Evolutionary conservation across 2,113 vertebrate species (phyloP), one percentile per base, ranked within the genome.

Genomic region (Holacanthus passer): DNA sequence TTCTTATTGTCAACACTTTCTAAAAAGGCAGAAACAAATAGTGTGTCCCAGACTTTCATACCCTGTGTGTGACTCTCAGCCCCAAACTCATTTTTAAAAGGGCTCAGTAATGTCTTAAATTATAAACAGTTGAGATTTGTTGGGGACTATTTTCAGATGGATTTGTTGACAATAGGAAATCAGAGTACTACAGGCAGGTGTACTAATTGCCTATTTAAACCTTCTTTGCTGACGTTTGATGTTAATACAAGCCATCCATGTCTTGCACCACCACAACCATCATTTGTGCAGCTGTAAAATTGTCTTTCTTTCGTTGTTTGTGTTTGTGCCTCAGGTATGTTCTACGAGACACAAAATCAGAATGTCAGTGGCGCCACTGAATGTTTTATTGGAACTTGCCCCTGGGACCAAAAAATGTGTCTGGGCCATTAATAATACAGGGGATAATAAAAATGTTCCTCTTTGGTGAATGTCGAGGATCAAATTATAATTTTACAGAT

Each of bases 351-450:
- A 45, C 11, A 14, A 24, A 52, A 10, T 53, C 27, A 17, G 55
- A 59, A 47, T 29, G 32, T 67, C 16, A 20, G 56, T 35, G 9
- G 4, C 20, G 56, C 56, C 1, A 50, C 7, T 56, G 47, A 20
- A 65, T 58, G 59, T 45, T 65, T 72, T 71, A 58, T 58, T 58
- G 2, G 4, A 29, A 3, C 19, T 56, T 80, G 19, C 37, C 31
- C 17, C 66, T 43, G n/a, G 31, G n/a, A 50, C 4, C 7, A 50
- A 50, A 47, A 63, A 32, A 55, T 24, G n/a, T 14, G 39, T 65
- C 60, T n/a, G 35, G 3, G n/a, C 37, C 48, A 48, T 71, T 35
- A 43, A 27, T 72, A 45, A 66, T 60, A 60, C 16, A 73, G 27
- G 75, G 12, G 4, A 7, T 60, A 24, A 53, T 82, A 75, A 68